A percentile compares a stretch with the other conserved stretches of the same genome.
phyloP scores from a whole-genome alignment of 2,113 vertebrate genomes.

The Dicrurus megarhynchus region DNA sequence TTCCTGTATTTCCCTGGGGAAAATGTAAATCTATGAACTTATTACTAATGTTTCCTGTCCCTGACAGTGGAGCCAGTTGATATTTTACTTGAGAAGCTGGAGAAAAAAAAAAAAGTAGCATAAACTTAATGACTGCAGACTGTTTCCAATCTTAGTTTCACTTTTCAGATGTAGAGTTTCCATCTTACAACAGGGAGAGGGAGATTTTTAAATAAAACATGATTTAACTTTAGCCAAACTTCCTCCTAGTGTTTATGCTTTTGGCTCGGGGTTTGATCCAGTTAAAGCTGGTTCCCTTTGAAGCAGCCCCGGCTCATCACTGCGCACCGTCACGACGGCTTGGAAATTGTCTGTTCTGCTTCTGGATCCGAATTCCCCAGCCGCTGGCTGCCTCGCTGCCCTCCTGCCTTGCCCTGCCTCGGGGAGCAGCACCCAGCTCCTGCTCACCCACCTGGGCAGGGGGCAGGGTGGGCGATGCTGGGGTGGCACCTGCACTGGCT shows the following conservation, averaged over 20 bases:
- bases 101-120: conserved; percentile 20
- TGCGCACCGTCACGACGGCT: background rate
- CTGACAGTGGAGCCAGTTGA: conserved; percentile 78
- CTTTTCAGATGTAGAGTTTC: conserved; percentile 75
- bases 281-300: conserved; percentile 66
- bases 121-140: conserved; percentile 68
- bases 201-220: conserved; percentile 75
- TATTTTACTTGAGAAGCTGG: conserved; percentile 68
- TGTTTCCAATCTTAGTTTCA: conserved; percentile 75
- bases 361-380: background rate
- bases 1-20: conserved; percentile 72
- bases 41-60: conserved; percentile 78
- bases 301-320: conserved; percentile 59
- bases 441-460: rapidly evolving
- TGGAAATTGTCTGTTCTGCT: conserved; percentile 13
- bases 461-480: rapidly evolving
- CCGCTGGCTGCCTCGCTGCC: background rate
- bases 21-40: conserved; percentile 78
- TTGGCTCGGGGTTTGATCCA: conserved; percentile 61
- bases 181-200: conserved; percentile 66
- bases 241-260: conserved; percentile 74
- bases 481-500: rapidly evolving
- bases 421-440: background rate
- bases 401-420: background rate
- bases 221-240: conserved; percentile 77